Evolutionary conservation across 2,113 vertebrate species (phyloP).

Genomic region (Sinocyclocheilus rhinocerous): DNA sequence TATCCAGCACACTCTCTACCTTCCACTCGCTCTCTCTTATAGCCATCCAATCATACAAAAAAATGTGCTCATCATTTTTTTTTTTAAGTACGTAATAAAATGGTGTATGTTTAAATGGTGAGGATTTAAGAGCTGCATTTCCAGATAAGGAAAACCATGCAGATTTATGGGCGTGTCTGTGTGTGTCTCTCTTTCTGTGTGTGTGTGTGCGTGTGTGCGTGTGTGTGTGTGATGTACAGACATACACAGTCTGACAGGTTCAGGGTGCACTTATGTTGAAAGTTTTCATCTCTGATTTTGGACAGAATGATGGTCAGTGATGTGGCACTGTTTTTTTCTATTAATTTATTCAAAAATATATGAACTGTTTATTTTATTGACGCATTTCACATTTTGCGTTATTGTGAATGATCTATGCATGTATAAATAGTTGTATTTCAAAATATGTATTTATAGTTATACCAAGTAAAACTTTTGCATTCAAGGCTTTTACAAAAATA

Average conservation of each 20-base stretch:
- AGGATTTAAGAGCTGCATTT: background rate
- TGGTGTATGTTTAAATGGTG: constrained; percentile 28
- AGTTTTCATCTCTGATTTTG: background rate
- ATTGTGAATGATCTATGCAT: too few relatives aligned
- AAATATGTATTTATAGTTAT: too few relatives aligned
- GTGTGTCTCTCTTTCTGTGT: background rate
- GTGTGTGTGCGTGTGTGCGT: background rate
- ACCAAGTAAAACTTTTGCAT: background rate
- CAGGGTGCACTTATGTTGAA: background rate
- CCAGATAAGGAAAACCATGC: constrained; percentile 27
- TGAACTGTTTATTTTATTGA: too few relatives aligned
- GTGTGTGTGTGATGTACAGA: background rate
- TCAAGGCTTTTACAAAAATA: background rate
- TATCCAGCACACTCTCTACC: constrained; percentile 7
- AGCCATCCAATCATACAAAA: constrained; percentile 19
- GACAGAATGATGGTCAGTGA: too few relatives aligned
- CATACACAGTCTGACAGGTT: background rate
- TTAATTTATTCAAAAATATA: too few relatives aligned
- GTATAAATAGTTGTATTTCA: too few relatives aligned
- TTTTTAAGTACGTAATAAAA: constrained; percentile 46
- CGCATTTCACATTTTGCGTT: too few relatives aligned
- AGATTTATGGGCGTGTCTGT: constrained; percentile 24
- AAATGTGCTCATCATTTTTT: too few relatives aligned
- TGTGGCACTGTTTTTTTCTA: too few relatives aligned
- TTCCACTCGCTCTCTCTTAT: constrained; percentile 19